Evolutionary conservation across 2,113 vertebrate genomes (phyloP).

Genomic region (Megaleporinus macrocephalus): DNA sequence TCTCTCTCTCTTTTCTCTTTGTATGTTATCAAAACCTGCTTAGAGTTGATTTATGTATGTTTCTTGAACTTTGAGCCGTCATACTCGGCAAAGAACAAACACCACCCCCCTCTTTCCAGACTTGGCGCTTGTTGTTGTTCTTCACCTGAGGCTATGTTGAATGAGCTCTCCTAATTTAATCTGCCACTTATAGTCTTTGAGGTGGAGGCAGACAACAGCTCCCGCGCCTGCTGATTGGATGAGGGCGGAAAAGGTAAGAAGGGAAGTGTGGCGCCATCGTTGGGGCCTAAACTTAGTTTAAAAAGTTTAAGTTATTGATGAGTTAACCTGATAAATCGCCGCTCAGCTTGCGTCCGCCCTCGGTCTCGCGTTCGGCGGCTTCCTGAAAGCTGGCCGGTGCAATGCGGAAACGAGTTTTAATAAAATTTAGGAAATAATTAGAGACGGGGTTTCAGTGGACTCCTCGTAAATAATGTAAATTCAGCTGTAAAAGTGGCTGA

Average conservation of each 20-base stretch:
- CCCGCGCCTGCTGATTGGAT: slow-evolving; percentile 66
- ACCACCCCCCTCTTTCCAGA: background rate
- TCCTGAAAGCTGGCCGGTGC: too few species aligned
- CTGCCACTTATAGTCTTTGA: slow-evolving; percentile 71
- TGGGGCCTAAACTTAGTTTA: slow-evolving; percentile 71
- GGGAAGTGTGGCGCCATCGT: slow-evolving; percentile 65
- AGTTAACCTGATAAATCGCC: slow-evolving; percentile 74
- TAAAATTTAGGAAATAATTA: background rate
- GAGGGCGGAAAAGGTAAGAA: slow-evolving; percentile 68
- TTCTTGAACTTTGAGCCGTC: slow-evolving; percentile 4
- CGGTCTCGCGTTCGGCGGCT: too few species aligned
- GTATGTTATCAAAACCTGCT: background rate
- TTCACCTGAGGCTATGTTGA: slow-evolving; percentile 74
- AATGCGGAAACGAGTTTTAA: background rate
- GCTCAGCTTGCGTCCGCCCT: background rate
- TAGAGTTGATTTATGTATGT: slow-evolving; percentile 1
- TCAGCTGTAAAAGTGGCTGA: background rate
- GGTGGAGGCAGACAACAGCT: slow-evolving; percentile 52
- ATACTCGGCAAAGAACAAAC: slow-evolving; percentile 4
- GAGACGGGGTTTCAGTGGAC: background rate
- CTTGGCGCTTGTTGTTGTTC: slow-evolving; percentile 8
- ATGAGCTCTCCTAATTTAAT: slow-evolving; percentile 77
- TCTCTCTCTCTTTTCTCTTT: background rate
- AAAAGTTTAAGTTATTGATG: slow-evolving; percentile 63
- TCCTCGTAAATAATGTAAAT: background rate